These are phyloP conservation scores for Catharus fuscescens DNA, from an alignment of 2,113 vertebrate species.

Conservation along the genomic window DNA sequence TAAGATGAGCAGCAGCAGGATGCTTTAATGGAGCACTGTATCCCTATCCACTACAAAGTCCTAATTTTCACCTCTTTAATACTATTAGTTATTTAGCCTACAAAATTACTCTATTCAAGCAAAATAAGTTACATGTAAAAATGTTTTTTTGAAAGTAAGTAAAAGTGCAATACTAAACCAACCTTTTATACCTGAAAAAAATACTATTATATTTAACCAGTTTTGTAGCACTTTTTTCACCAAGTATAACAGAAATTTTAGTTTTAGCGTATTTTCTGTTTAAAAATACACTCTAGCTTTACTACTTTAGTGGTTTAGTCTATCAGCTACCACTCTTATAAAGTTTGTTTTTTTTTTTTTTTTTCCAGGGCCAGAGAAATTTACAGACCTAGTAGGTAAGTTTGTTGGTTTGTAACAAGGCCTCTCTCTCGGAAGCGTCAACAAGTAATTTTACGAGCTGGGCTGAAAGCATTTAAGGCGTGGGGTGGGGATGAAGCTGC, in stretches of 20 bases:
- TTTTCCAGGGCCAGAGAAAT: neutral
- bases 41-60: neutral
- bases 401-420: neutral
- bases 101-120: neutral
- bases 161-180: neutral
- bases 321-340: too few relatives aligned
- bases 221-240: neutral
- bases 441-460: neutral
- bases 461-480: neutral
- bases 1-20: neutral
- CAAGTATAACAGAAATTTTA: accelerated
- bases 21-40: neutral
- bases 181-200: neutral
- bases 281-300: neutral
- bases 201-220: neutral
- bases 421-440: neutral
- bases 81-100: neutral
- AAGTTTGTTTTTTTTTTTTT: too few relatives aligned
- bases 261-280: neutral
- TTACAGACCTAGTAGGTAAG: neutral
- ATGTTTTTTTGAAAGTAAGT: neutral
- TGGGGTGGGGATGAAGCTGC: neutral
- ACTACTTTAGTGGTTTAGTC: neutral
- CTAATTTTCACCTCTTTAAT: neutral
- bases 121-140: neutral